These are phyloP conservation scores for Xestia xanthographa DNA, from an alignment of 2,888 invertebrate species.

Conservation along the genomic window DNA sequence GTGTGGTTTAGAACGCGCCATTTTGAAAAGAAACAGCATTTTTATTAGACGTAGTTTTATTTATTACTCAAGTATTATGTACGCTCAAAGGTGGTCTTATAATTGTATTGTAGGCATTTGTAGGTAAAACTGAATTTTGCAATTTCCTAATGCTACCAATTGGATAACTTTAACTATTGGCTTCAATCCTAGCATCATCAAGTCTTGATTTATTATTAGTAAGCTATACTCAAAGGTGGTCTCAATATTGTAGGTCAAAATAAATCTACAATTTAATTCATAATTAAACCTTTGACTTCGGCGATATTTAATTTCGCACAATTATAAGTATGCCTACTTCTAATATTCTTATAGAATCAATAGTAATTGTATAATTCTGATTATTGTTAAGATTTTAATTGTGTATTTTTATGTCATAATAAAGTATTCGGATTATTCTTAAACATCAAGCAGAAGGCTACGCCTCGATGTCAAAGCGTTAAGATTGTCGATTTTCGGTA, in stretches of 20 bases:
- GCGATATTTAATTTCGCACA: neutral
- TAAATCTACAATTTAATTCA: neutral
- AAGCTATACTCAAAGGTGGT: neutral
- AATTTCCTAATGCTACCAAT: neutral
- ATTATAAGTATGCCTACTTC: neutral
- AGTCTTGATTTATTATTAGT: conserved; percentile 13
- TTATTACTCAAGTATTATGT: neutral
- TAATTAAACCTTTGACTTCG: neutral
- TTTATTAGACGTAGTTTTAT: conserved; percentile 17
- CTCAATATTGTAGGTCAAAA: neutral
- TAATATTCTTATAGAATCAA: neutral
- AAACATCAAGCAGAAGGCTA: neutral
- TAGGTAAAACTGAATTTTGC: neutral
- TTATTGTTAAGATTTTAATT: neutral
- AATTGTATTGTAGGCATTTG: neutral
- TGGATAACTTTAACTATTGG: too few relatives aligned
- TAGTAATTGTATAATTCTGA: neutral
- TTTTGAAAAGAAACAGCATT: conserved; percentile 35
- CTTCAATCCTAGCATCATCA: neutral
- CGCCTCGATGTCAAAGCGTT: neutral
- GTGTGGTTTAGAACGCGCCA: conserved; percentile 46
- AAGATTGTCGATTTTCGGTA: neutral
- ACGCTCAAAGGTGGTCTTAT: conserved; percentile 42
- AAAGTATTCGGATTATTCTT: neutral
- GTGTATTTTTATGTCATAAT: neutral